phyloP scores from a whole-genome alignment of 2,888 invertebrate species.

The Embidobia sp. region DNA sequence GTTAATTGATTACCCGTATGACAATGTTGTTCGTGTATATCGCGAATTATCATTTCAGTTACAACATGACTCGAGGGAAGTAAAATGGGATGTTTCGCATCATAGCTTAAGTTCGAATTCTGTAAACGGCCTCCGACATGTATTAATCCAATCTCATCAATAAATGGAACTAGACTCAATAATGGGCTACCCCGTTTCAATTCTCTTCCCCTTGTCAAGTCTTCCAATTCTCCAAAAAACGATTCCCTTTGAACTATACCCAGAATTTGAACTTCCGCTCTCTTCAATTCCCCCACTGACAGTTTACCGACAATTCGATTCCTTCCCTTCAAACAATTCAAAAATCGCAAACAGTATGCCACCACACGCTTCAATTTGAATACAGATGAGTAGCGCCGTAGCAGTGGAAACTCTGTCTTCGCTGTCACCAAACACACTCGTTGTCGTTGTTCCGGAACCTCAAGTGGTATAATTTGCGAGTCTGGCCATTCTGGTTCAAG shows the following conservation, averaged over 20 bases:
- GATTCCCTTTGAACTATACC: neutral
- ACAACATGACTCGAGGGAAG: neutral
- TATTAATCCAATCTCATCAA: too few species aligned
- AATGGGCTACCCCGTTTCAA: slow-evolving; percentile 9
- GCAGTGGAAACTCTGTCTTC: neutral
- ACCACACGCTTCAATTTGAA: slow-evolving; percentile 8
- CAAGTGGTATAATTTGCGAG: neutral
- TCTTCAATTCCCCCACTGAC: neutral
- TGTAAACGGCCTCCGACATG: neutral
- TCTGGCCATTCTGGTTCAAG: slow-evolving; percentile 5
- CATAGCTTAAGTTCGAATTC: neutral
- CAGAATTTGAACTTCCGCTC: neutral
- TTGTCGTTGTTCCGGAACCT: slow-evolving; percentile 23
- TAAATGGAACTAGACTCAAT: neutral
- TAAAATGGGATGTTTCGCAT: slow-evolving; percentile 13
- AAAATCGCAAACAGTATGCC: slow-evolving; percentile 12
- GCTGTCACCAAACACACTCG: neutral
- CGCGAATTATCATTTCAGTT: slow-evolving; percentile 4
- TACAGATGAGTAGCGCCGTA: slow-evolving; percentile 18
- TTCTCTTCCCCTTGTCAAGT: too few species aligned
- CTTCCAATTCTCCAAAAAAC: slow-evolving; percentile 1
- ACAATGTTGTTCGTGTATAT: slow-evolving; percentile 2
- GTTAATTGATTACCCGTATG: neutral
- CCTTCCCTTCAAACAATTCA: neutral
- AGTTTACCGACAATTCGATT: slow-evolving; percentile 4